Conservation (phyloP, 2,888 invertebrate genomes). For the Pyrrhia umbra region DNA sequence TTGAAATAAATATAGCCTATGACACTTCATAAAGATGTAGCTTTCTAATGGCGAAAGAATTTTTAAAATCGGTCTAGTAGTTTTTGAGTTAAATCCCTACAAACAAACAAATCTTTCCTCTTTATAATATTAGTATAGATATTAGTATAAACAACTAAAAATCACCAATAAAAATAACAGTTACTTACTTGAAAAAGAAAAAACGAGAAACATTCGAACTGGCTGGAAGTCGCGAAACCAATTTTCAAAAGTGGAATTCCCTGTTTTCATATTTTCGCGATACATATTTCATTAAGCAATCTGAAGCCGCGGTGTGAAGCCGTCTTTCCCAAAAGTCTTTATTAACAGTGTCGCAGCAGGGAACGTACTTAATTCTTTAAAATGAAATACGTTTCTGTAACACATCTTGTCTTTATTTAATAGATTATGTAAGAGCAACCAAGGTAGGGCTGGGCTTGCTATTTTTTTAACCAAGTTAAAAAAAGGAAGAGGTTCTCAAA, state of each 20-base stretch:
- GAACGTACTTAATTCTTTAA: slow-evolving; percentile 61
- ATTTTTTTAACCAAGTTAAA: no score
- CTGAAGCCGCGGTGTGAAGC: slow-evolving; percentile 20
- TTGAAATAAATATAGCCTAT: no score
- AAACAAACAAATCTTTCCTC: no score
- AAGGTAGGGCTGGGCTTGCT: background rate
- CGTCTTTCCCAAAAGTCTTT: slow-evolving; percentile 49
- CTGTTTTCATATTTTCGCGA: slow-evolving; percentile 7
- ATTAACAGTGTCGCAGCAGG: slow-evolving; percentile 61
- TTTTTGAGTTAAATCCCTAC: no score
- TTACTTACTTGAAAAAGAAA: background rate
- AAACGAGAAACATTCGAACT: background rate
- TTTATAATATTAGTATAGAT: no score
- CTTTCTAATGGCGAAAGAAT: no score
- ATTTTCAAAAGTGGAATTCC: slow-evolving; percentile 1
- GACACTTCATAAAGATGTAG: no score
- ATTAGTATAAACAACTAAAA: no score
- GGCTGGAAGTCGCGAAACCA: background rate
- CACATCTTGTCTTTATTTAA: slow-evolving; percentile 55
- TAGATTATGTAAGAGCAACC: slow-evolving; percentile 41
- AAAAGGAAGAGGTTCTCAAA: no score
- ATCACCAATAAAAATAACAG: background rate
- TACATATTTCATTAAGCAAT: slow-evolving; percentile 19
- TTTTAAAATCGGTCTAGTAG: no score
- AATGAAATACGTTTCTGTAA: slow-evolving; percentile 60